Base-by-base conservation (phyloP, 1,140 invertebrate species). In the Lucilia sericata region DNA sequence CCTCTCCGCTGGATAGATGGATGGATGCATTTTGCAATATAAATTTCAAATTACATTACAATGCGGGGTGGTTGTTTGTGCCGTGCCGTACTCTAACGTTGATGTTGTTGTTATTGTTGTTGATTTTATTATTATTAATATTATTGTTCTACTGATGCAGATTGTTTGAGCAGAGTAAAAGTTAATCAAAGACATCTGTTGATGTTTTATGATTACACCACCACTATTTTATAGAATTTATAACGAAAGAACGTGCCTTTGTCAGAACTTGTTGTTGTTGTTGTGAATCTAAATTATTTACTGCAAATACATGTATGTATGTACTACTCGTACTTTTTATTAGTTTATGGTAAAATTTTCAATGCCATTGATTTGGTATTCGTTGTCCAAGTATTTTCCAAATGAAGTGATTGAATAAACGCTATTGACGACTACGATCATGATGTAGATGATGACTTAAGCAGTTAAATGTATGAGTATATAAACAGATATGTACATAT, bases 121-220 rank as follows among this genome's bases (percentile, higher is more conserved):
- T 51, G 76, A 49, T 80, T 70, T 70, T 70, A 70, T 70, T 70
- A 70, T 25, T 60, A 60, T 60, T 60, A n/a, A n/a, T 60, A 7
- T 60, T 60, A 60, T 42, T 78, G 75, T 42, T 42, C 34, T 42
- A 10, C 42, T 42, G 42, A 42, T 42, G 42, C n/a, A 19, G 34
- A 51, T 80, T 80, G 42, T 80, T 76, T 76, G 25, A 76, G 34
- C 21, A 49, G 19, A 80, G 76, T 49, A 80, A 80, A 80, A 80
- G 76, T 80, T 80, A 80, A 80, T 80, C 76, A 80, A 80, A 80
- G 76, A 80, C 76, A 80, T 80, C 76, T 80, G 76, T 80, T 80
- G 76, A 80, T 80, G 76, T 80, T 80, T 55, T 55, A 55, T 55
- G 7, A 55, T 55, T 12, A 14, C 51, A 14, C 51, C 9, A 12